phyloP scores from a whole-genome alignment of 2,113 vertebrate species.

The Bufo bufo region DNA sequence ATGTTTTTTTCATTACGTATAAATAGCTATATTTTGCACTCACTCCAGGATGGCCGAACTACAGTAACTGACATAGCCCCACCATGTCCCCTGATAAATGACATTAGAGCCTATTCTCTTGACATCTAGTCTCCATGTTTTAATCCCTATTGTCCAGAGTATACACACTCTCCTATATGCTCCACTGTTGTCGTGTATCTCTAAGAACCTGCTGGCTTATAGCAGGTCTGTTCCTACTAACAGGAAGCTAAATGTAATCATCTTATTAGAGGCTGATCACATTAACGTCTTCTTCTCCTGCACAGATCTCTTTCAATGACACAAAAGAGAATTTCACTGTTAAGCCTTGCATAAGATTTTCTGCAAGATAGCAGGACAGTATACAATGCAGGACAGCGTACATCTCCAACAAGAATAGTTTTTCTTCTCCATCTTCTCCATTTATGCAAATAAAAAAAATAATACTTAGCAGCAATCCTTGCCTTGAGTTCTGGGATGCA shows the following conservation, averaged over 20 bases:
- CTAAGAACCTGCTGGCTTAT: conserved; percentile 6
- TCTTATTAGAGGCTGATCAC: conserved; percentile 23
- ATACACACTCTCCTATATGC: not conserved
- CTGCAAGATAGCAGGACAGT: not conserved
- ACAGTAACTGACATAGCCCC: too few species aligned
- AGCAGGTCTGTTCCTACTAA: conserved; percentile 18
- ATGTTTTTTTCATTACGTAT: too few species aligned
- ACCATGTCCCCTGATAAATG: not conserved
- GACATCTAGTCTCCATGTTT: not conserved
- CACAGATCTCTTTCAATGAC: not conserved
- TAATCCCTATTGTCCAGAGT: not conserved
- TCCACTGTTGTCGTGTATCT: not conserved
- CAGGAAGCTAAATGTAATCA: conserved; percentile 23
- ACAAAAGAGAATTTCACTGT: not conserved
- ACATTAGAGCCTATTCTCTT: not conserved
- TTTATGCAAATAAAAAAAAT: too few species aligned
- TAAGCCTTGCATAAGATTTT: not conserved
- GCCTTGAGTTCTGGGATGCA: not conserved
- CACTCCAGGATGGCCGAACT: too few species aligned
- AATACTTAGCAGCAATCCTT: too few species aligned
- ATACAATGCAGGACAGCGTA: not conserved
- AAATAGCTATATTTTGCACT: too few species aligned
- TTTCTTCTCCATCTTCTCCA: not conserved
- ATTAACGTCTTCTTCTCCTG: conserved; percentile 20
- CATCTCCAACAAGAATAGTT: not conserved